Evolutionary conservation across 2,113 vertebrate species (phyloP).

Genomic region (Campylorhamphus procurvoides): DNA sequence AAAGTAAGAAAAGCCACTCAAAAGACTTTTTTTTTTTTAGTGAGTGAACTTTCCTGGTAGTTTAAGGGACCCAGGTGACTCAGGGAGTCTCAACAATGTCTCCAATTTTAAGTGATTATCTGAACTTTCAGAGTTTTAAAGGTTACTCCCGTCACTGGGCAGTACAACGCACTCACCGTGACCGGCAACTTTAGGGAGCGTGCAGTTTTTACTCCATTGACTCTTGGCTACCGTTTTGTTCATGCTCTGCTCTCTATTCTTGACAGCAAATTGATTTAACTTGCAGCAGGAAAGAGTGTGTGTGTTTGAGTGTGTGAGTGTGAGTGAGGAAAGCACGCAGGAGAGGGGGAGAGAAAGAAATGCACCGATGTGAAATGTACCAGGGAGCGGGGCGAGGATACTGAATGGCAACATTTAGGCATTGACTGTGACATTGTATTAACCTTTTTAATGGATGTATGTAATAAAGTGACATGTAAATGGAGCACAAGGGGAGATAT

Average conservation of each 20-base stretch:
- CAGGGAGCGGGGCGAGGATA: constrained; percentile 39
- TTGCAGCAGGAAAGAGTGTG: constrained; percentile 40
- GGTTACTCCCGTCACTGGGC: background rate
- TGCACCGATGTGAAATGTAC: constrained; percentile 42
- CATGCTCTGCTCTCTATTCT: constrained; percentile 38
- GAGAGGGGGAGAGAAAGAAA: constrained; percentile 56
- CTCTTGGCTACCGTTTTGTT: constrained; percentile 68
- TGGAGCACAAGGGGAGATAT: constrained; percentile 81
- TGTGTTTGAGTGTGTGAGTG: background rate
- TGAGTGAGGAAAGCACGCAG: background rate
- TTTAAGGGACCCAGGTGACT: constrained; percentile 5
- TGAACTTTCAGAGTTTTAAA: background rate
- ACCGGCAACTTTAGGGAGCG: background rate
- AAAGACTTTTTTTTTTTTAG: background rate
- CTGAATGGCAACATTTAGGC: constrained; percentile 76
- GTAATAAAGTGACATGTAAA: constrained; percentile 85
- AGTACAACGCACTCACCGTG: background rate
- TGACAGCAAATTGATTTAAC: constrained; percentile 72
- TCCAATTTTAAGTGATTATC: background rate
- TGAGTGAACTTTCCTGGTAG: background rate
- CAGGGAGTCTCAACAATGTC: background rate
- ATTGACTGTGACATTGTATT: constrained; percentile 79
- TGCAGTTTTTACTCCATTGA: constrained; percentile 60
- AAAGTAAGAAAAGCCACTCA: background rate
- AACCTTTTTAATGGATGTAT: constrained; percentile 82